These are phyloP conservation scores for Ataeniobius toweri DNA, from an alignment of 2,797 vertebrate species.

Conservation along the genomic window DNA sequence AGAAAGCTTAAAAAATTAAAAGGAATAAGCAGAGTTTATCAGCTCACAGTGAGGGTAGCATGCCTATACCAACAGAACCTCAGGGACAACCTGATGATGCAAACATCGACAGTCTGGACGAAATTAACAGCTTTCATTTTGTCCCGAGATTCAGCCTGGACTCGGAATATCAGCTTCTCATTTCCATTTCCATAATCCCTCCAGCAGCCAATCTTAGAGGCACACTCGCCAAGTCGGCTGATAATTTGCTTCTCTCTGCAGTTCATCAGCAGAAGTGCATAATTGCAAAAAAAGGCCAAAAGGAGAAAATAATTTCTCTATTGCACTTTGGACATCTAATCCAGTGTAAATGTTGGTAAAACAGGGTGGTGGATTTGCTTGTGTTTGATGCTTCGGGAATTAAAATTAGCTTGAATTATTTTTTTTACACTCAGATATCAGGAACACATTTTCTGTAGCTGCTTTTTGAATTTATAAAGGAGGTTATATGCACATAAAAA, in stretches of 20 bases:
- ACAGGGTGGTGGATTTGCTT: slow-evolving; percentile 34
- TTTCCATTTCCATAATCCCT: slow-evolving; percentile 60
- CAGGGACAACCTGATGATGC: neutral
- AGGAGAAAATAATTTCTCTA: slow-evolving; percentile 32
- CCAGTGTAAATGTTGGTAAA: slow-evolving; percentile 31
- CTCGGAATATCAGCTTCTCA: slow-evolving; percentile 44
- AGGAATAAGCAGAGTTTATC: slow-evolving; percentile 5
- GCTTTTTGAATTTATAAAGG: neutral
- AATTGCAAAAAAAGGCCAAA: slow-evolving; percentile 49
- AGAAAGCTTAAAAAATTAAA: slow-evolving; percentile 2
- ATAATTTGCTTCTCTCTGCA: slow-evolving; percentile 58
- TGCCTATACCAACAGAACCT: neutral
- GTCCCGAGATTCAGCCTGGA: slow-evolving; percentile 19
- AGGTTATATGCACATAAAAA: neutral
- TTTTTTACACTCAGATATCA: slow-evolving; percentile 19
- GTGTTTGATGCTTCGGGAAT: slow-evolving; percentile 42
- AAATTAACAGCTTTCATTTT: slow-evolving; percentile 4
- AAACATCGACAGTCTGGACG: neutral
- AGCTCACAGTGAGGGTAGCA: neutral
- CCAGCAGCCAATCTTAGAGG: slow-evolving; percentile 57
- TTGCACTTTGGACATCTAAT: slow-evolving; percentile 27
- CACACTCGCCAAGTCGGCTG: slow-evolving; percentile 48
- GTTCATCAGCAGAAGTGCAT: slow-evolving; percentile 53
- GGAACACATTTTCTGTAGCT: slow-evolving; percentile 20
- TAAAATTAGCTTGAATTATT: slow-evolving; percentile 43